Evolutionary conservation across 2,113 vertebrate species (phyloP).

Genomic region (Delphinapterus leucas): DNA sequence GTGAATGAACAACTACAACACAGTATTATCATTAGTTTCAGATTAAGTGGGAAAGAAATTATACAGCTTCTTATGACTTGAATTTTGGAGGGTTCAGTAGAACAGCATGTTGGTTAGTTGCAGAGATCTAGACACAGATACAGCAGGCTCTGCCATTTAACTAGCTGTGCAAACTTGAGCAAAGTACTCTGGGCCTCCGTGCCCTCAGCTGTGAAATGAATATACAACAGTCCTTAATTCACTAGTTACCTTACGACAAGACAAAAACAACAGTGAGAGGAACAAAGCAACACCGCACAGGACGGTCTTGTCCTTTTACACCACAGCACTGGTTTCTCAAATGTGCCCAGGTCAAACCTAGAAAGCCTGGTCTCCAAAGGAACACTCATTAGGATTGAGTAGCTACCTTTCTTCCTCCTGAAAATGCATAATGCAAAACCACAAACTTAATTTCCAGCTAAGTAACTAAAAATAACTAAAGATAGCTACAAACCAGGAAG

Average conservation of each 20-base stretch:
- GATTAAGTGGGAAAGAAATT: neutral
- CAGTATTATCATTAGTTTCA: neutral
- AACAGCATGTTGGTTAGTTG: neutral
- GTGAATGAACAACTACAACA: neutral
- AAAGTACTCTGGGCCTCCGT: neutral
- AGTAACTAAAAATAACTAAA: conserved; percentile 20
- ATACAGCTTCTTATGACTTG: neutral
- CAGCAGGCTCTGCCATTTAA: neutral
- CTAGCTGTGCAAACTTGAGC: neutral
- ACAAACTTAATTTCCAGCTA: neutral
- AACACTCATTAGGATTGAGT: neutral
- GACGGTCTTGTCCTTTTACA: neutral
- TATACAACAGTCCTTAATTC: neutral
- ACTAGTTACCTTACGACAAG: neutral
- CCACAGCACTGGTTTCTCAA: neutral
- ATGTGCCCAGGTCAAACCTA: neutral
- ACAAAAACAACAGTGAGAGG: neutral
- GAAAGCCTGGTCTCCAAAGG: neutral
- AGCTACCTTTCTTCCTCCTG: neutral
- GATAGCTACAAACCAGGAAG: neutral
- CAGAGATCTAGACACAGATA: neutral
- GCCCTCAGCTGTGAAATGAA: neutral
- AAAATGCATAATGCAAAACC: neutral
- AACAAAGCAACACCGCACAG: neutral
- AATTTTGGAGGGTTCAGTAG: neutral